Percentiles rank a stretch among this genome's conserved stretches.
phyloP scores from a whole-genome alignment of 2,113 vertebrate genomes.

The Castor canadensis region DNA sequence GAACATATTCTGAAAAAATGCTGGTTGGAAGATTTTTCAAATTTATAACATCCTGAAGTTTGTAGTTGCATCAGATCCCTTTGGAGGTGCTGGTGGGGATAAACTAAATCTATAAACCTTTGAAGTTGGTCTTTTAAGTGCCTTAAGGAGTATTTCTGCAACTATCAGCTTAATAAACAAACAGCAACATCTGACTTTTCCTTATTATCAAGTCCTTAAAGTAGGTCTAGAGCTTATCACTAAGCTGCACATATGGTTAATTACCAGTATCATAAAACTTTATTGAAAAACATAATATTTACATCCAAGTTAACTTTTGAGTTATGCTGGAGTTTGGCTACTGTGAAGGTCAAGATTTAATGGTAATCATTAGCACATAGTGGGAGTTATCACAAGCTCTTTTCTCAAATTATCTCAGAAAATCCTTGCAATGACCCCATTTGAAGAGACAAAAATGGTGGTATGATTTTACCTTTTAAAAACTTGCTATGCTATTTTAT shows the following conservation, averaged over 20 bases:
- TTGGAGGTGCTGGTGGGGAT: background rate
- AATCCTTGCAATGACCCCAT: background rate
- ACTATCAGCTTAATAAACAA: constrained; percentile 53
- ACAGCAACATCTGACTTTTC: constrained; percentile 56
- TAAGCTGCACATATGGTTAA: constrained; percentile 46
- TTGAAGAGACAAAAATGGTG: background rate
- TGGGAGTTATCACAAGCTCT: background rate
- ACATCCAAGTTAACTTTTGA: constrained; percentile 29
- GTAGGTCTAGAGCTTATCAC: background rate
- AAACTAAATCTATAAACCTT: constrained; percentile 36
- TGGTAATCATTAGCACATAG: background rate
- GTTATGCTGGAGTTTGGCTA: constrained; percentile 27
- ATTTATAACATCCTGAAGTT: constrained; percentile 43
- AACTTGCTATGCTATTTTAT: background rate
- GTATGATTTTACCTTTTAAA: background rate
- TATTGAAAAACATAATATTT: constrained; percentile 54
- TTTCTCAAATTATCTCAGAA: background rate
- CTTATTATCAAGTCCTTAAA: constrained; percentile 41
- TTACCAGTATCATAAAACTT: constrained; percentile 50
- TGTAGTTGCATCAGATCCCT: constrained; percentile 39
- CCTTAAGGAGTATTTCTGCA: constrained; percentile 23
- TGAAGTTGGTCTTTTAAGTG: constrained; percentile 29
- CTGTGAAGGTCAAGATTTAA: background rate
- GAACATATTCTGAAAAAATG: constrained; percentile 30
- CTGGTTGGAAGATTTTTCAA: constrained; percentile 31